Percentiles rank a stretch among this genome's conserved stretches.
phyloP scores from a whole-genome alignment of 2,797 vertebrate species.

The Coendou prehensilis region DNA sequence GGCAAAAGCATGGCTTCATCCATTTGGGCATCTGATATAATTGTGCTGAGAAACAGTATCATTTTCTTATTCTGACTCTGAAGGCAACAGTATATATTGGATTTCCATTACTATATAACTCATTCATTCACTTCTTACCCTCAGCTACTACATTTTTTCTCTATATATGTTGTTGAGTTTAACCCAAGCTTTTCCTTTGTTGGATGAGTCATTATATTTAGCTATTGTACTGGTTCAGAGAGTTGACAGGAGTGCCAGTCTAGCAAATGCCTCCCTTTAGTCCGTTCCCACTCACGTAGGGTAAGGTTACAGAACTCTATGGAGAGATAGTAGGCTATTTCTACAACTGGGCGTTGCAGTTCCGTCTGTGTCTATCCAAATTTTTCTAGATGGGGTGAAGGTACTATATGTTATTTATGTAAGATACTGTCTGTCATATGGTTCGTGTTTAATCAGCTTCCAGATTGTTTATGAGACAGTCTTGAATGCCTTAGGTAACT shows the following conservation, averaged over 20 bases:
- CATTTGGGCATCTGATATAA: not conserved
- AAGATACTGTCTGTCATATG: not conserved
- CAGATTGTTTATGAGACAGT: not conserved
- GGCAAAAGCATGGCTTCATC: not conserved
- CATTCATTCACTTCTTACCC: not conserved
- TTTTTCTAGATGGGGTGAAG: not conserved
- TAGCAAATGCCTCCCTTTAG: not conserved
- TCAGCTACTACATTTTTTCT: not conserved
- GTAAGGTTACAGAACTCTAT: not conserved
- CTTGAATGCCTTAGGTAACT: not conserved
- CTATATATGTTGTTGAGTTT: not conserved
- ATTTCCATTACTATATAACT: not conserved
- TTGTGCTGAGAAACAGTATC: not conserved
- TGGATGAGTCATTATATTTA: not conserved
- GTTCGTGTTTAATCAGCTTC: not conserved
- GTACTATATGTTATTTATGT: not conserved
- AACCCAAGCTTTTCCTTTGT: not conserved
- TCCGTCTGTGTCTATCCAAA: not conserved
- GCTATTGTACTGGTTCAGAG: not conserved
- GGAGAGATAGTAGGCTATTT: rapidly evolving
- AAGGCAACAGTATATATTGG: not conserved
- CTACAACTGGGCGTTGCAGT: not conserved
- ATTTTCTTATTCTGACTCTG: not conserved
- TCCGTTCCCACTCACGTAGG: not conserved
- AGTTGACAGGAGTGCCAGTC: not conserved